phyloP scores from a whole-genome alignment of 2,113 vertebrate species.

The Balaenoptera acutorostrata region DNA sequence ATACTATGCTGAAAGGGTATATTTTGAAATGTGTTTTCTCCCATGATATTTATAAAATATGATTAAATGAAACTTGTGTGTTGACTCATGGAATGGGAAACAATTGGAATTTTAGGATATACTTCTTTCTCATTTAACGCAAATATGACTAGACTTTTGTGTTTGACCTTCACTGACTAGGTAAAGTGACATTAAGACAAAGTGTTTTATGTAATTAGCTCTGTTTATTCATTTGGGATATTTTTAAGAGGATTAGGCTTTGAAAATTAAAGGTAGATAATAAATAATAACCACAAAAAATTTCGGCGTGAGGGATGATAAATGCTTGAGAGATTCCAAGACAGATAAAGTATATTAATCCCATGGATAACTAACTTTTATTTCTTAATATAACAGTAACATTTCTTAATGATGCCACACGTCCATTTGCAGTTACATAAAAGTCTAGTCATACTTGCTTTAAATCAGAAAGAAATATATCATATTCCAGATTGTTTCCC shows the following conservation, averaged over 20 bases:
- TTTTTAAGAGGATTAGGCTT: neutral
- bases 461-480: neutral
- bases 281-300: neutral
- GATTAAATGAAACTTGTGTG: neutral
- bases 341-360: neutral
- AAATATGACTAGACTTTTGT: neutral
- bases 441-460: neutral
- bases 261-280: neutral
- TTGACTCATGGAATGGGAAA: neutral
- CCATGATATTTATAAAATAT: constrained; percentile 1
- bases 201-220: neutral
- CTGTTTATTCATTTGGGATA: neutral
- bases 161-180: neutral
- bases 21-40: neutral
- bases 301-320: neutral
- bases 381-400: neutral
- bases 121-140: neutral
- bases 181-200: neutral
- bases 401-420: neutral
- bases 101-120: neutral
- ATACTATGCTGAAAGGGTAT: neutral
- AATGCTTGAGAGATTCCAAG: neutral
- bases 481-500: neutral
- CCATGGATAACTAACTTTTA: neutral
- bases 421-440: neutral